Base-by-base conservation (phyloP, 2,888 invertebrate genomes). In the Abscondita cerata region DNA sequence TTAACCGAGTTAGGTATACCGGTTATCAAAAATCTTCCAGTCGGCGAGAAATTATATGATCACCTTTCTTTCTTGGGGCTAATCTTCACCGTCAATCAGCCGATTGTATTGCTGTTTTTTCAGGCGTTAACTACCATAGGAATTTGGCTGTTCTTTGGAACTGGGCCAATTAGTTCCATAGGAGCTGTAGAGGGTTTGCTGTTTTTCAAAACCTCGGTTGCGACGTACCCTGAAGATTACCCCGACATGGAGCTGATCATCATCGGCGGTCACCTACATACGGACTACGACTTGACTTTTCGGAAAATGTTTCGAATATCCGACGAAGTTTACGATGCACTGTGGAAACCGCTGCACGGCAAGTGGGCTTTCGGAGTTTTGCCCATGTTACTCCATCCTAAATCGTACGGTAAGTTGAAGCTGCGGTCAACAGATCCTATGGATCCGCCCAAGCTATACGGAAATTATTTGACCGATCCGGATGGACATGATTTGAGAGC, bases 381-480 rank as follows among this genome's bases (percentile, higher is more conserved):
- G 67, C 90, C 91, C 0, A 89, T 91, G 81, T 75, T 91, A 31
- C 85, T 91, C 77, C 83, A 89, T 65, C 91, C 92, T 0, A 85
- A 86, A 73, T 91, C 91, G n/a, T 83, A 83, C 67, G 91, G 92
- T 0, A 82, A 86, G 62, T 78, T 92, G 0, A 83, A 82, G 76
- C 81, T 95, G n/a, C 85, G 83, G 71, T 89, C 87, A 9, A 86
- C 82, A 59, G 87, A 93, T 76, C 92, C 93, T 0, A 85, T 85
- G 68, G 84, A 86, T 0, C 86, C 88, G 70, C 93, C 95, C 0
- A 80, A 85, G n/a, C 83, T 94, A 53, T 86, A 92, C 68, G 90
- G 93, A 0, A 92, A 91, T 75, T 97, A 95, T 78, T 86, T 95
- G 73, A 83, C 87, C 0, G 85, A 88, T 72, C 82, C 83, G 3